Evolutionary conservation across 2,797 vertebrate genomes (phyloP).

Genomic region (Podarcis siculus): DNA sequence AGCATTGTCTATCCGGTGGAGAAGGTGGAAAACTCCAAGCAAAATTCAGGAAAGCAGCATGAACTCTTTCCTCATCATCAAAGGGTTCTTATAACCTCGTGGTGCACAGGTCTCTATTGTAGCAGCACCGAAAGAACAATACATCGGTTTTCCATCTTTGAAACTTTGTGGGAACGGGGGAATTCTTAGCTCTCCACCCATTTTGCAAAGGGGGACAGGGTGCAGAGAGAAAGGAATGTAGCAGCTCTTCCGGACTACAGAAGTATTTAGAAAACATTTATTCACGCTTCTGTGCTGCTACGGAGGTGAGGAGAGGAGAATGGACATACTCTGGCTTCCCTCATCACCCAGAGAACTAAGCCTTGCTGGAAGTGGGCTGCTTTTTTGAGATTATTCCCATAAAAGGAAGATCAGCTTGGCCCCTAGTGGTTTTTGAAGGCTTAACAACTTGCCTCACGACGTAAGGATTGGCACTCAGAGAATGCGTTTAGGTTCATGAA

Average conservation of each 20-base stretch:
- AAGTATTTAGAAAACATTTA: not conserved
- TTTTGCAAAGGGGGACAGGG: not conserved
- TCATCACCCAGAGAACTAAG: not conserved
- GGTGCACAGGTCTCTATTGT: not conserved
- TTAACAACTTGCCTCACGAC: too few relatives aligned
- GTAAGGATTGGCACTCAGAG: not conserved
- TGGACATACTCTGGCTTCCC: not conserved
- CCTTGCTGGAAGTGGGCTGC: not conserved
- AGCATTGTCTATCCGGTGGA: conserved; percentile 30
- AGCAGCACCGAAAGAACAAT: conserved; percentile 1
- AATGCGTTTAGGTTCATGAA: not conserved
- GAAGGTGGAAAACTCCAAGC: conserved; percentile 27
- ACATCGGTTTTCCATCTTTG: not conserved
- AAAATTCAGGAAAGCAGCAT: conserved; percentile 40
- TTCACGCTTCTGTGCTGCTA: not conserved
- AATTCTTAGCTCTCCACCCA: not conserved
- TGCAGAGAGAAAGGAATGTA: not conserved
- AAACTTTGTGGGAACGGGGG: conserved; percentile 22
- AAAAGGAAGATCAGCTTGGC: not conserved
- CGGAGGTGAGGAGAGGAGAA: not conserved
- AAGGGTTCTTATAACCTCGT: conserved; percentile 5
- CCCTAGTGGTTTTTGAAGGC: not conserved
- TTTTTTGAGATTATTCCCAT: not conserved
- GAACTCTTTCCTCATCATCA: conserved; percentile 15
- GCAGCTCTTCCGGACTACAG: too few relatives aligned